Conservation (phyloP, 2,113 vertebrate genomes). For the Sardina pilchardus region DNA sequence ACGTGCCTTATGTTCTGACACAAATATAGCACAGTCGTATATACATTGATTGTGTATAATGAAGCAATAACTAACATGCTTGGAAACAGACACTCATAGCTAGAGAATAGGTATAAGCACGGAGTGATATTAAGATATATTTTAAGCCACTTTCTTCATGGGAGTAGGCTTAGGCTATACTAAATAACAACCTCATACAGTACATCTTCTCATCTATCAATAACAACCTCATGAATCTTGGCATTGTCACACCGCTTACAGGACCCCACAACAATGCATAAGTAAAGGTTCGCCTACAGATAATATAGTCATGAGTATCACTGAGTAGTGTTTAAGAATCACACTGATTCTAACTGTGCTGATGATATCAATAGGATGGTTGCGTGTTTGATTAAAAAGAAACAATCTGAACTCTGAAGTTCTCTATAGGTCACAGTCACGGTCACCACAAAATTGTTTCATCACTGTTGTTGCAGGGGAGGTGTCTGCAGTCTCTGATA, state of each 20-base stretch:
- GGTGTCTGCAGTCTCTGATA: too few relatives aligned
- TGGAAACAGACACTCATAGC: too few relatives aligned
- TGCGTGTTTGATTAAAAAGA: neutral
- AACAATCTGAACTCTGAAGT: neutral
- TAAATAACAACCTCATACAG: neutral
- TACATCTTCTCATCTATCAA: neutral
- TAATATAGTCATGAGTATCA: too few relatives aligned
- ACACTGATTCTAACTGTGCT: neutral
- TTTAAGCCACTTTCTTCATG: too few relatives aligned
- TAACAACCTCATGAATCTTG: neutral
- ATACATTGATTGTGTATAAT: too few relatives aligned
- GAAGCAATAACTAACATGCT: too few relatives aligned
- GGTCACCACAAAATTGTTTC: neutral
- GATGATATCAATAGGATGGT: neutral
- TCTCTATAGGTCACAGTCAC: neutral
- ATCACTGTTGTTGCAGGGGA: neutral
- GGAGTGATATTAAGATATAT: too few relatives aligned
- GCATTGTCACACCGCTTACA: neutral
- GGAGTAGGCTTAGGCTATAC: too few relatives aligned
- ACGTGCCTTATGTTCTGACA: neutral
- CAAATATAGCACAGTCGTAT: neutral
- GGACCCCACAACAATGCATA: neutral
- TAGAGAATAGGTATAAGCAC: too few relatives aligned
- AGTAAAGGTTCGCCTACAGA: too few relatives aligned
- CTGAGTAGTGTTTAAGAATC: too few relatives aligned